A percentile compares a stretch with the other conserved stretches of the same genome.
phyloP scores from a whole-genome alignment of 1,140 invertebrate genomes.

The Samia ricini region DNA sequence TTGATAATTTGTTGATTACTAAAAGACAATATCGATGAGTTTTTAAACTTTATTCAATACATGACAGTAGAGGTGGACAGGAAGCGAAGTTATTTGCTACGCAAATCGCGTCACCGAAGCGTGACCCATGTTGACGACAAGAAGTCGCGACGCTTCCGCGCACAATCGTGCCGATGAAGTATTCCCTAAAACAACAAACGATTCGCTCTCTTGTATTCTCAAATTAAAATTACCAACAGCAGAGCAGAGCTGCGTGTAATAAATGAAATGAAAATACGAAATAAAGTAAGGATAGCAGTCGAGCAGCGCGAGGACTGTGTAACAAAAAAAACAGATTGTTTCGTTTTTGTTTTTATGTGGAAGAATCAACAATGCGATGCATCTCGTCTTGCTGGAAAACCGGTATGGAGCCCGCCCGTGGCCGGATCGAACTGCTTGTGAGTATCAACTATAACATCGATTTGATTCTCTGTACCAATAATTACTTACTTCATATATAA shows the following conservation, averaged over 20 bases:
- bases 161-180: constrained; percentile 22
- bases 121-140: constrained; percentile 43
- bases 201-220: background rate
- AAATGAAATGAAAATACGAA: constrained; percentile 33
- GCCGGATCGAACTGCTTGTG: constrained; percentile 36
- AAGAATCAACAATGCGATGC: constrained; percentile 58
- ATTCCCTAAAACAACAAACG: constrained; percentile 6
- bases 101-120: constrained; percentile 45
- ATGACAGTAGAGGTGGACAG: constrained; percentile 19
- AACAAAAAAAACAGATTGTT: constrained; percentile 59
- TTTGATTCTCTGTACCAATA: constrained; percentile 26
- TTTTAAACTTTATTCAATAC: background rate
- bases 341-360: constrained; percentile 65
- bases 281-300: constrained; percentile 39
- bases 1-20: background rate
- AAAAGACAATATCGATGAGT: background rate
- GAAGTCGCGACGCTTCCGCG: constrained; percentile 32
- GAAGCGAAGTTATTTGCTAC: constrained; percentile 42
- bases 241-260: background rate
- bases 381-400: constrained; percentile 57
- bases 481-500: constrained; percentile 9
- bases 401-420: constrained; percentile 48
- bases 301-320: constrained; percentile 29
- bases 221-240: constrained; percentile 10
- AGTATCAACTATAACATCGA: constrained; percentile 42